Conservation (phyloP, 2,113 vertebrate genomes). For the Elgaria multicarinata region DNA sequence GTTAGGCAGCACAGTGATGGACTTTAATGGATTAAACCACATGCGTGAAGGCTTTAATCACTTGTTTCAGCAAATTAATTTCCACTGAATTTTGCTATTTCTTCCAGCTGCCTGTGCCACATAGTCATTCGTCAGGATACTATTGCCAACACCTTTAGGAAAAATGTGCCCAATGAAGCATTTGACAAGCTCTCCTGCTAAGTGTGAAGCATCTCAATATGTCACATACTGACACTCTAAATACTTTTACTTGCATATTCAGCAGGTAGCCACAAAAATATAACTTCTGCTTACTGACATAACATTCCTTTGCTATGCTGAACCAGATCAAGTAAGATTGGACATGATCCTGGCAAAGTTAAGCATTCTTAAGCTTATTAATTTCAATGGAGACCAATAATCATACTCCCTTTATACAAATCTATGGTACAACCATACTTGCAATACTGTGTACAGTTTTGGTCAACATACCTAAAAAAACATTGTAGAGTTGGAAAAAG, state of each 20-base stretch:
- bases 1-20: neutral
- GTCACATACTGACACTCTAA: neutral
- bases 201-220: constrained; percentile 16
- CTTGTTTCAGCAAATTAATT: constrained; percentile 50
- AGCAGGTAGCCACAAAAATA: neutral
- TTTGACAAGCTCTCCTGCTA: constrained; percentile 55
- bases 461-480: no score
- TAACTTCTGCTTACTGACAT: constrained; percentile 13
- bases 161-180: constrained; percentile 42
- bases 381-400: constrained; percentile 8
- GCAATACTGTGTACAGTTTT: no score
- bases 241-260: neutral
- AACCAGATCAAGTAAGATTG: no score
- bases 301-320: constrained; percentile 2
- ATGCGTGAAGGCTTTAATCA: neutral
- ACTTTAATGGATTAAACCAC: neutral
- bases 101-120: neutral
- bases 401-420: no score
- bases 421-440: no score
- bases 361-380: neutral
- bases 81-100: constrained; percentile 24
- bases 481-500: no score
- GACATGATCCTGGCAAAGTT: no score
- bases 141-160: constrained; percentile 9
- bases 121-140: constrained; percentile 53